Conservation (phyloP, 2,113 vertebrate species). For the Equus przewalskii region DNA sequence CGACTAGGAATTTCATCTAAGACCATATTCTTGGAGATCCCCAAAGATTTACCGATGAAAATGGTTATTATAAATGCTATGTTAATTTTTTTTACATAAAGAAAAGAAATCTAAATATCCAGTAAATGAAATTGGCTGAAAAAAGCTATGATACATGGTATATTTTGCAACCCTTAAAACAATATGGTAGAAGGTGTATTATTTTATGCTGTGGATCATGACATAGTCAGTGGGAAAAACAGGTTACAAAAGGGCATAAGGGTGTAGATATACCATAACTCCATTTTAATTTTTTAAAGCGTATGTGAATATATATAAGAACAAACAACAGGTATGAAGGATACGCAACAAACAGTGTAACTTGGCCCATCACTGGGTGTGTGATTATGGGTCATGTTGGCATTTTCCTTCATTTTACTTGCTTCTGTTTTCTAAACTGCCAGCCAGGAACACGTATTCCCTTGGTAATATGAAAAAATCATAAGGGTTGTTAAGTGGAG, state of each 20-base stretch:
- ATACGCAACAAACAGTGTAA: neutral
- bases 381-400: neutral
- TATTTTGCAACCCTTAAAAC: neutral
- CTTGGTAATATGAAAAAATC: neutral
- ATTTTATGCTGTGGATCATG: neutral
- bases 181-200: neutral
- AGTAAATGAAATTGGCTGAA: neutral
- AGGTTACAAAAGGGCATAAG: neutral
- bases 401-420: neutral
- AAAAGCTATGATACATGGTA: neutral
- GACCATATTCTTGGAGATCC: neutral
- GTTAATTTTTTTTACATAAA: neutral
- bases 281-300: neutral
- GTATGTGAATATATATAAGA: neutral
- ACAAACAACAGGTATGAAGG: neutral
- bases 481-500: neutral
- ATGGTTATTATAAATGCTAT: neutral
- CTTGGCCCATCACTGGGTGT: too few relatives aligned
- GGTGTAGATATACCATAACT: neutral
- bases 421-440: neutral
- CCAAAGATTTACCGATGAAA: neutral
- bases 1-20: neutral
- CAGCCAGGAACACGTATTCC: neutral
- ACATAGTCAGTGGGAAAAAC: neutral
- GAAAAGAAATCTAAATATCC: neutral